Base-by-base conservation (phyloP, 2,888 invertebrate genomes). In the Pristionchus maxplancki region DNA sequence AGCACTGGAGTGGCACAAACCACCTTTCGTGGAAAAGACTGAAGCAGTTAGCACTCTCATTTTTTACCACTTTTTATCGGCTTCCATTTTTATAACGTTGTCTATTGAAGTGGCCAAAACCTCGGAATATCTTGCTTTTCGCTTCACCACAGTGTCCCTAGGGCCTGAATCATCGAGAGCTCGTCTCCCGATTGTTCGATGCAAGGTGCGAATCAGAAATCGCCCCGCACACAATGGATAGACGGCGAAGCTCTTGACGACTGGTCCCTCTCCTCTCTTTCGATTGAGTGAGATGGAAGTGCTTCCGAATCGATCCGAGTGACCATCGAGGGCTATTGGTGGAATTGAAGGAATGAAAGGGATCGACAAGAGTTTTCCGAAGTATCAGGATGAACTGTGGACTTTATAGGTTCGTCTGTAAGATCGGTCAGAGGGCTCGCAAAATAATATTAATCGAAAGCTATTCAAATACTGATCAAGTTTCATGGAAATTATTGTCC, bases 181-280 rank as follows among this genome's bases (percentile, higher is more conserved):
- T 71, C 71, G 8, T 40, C 71, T 9, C 20, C 37, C 71, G 71
- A 71, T 71, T 71, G 71, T 37, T 71, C 71, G 37, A 34, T 71
- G 71, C 71, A 71, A 58, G 24, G 71, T 37, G 64, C 71, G 71
- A 71, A 71, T 71, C 71, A 71, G 71, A 71, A 71, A 71, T 71
- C 71, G 37, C 71, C 37, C n/a, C 71, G 20, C 71, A 71, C 71
- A 71, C 37, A 71, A 58, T 58, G 58, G 58, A 58, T 6, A 44
- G 44, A 71, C 4, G 71, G 20, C 71, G 71, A 71, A 71, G 71
- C 71, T 71, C 71, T 71, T 71, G 71, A 71, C 71, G 71, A 71
- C 71, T 71, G 71, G 71, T 71, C 71, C 20, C 71, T 62, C 64
- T 58, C 53, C 53, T 58, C 53, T 58, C 53, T 58, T 17, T 58